These are phyloP conservation scores for Chrysotoxum bicinctum DNA, from an alignment of 2,888 invertebrate genomes.

Conservation along the genomic window DNA sequence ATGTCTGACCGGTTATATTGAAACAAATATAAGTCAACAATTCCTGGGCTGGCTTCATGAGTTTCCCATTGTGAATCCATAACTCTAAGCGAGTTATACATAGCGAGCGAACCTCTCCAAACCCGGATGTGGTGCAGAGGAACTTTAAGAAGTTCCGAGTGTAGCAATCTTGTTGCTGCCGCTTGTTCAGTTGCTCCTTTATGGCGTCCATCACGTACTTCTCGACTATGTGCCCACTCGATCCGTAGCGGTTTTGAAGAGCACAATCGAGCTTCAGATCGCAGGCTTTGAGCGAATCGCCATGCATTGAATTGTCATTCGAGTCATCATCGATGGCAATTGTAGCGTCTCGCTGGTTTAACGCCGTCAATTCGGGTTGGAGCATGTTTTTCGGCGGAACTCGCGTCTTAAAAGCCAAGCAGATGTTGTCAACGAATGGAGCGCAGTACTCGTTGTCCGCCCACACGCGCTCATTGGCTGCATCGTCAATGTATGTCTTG, in stretches of 20 bases:
- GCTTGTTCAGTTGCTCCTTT: slow-evolving; percentile 92
- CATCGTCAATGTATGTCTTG: slow-evolving; percentile 97
- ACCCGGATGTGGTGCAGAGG: slow-evolving; percentile 92
- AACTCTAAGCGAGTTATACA: slow-evolving; percentile 88
- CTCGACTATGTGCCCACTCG: slow-evolving; percentile 83
- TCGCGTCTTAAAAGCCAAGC: slow-evolving; percentile 82
- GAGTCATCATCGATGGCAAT: slow-evolving; percentile 83
- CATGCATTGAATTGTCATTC: slow-evolving; percentile 79
- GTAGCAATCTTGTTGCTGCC: slow-evolving; percentile 93
- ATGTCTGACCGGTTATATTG: slow-evolving; percentile 89
- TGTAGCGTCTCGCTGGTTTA: slow-evolving; percentile 73
- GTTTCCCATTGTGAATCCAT: slow-evolving; percentile 98
- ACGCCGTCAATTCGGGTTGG: slow-evolving; percentile 70
- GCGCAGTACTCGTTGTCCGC: slow-evolving; percentile 96
- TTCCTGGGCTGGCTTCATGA: slow-evolving; percentile 95
- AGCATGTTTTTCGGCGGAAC: slow-evolving; percentile 77
- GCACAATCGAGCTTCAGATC: slow-evolving; percentile 82
- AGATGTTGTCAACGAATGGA: slow-evolving; percentile 94
- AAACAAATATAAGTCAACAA: slow-evolving; percentile 94
- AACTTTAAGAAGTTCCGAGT: slow-evolving; percentile 94
- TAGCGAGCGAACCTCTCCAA: slow-evolving; percentile 86
- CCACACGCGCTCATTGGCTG: slow-evolving; percentile 95
- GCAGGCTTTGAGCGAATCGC: slow-evolving; percentile 80
- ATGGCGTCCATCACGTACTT: slow-evolving; percentile 92
- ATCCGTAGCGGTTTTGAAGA: slow-evolving; percentile 83